These are phyloP conservation scores for Acronicta leporina DNA, from an alignment of 2,888 invertebrate genomes.

Conservation along the genomic window DNA sequence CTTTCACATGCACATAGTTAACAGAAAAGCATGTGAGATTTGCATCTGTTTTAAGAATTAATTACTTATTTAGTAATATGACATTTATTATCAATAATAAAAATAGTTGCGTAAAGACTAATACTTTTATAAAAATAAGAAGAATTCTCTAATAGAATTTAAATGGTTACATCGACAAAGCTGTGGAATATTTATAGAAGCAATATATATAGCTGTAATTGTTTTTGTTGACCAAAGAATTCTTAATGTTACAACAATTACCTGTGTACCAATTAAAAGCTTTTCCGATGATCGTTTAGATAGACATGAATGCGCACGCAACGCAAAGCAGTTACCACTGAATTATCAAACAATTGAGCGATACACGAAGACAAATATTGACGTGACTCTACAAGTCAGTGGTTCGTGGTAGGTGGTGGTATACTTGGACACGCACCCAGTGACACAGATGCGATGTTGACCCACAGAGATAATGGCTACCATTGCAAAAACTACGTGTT, in stretches of 20 bases:
- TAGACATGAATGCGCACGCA: constrained; percentile 9
- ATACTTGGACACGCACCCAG: constrained; percentile 50
- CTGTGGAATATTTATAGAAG: neutral
- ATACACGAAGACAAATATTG: constrained; percentile 33
- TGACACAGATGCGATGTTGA: constrained; percentile 64
- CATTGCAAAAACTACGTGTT: constrained; percentile 58
- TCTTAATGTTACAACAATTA: constrained; percentile 5
- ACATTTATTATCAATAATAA: constrained; percentile 14
- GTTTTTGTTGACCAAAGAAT: neutral
- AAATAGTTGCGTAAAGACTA: constrained; percentile 13
- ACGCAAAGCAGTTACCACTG: constrained; percentile 2
- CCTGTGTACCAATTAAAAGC: constrained; percentile 12
- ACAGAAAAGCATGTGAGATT: neutral
- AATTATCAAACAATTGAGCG: constrained; percentile 30
- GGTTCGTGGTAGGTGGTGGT: constrained; percentile 29
- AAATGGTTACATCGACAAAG: constrained; percentile 6
- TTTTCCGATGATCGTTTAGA: constrained; percentile 14
- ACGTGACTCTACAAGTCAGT: constrained; percentile 24
- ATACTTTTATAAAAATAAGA: constrained; percentile 25
- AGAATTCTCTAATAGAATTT: constrained; percentile 21
- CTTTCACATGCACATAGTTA: too few species aligned
- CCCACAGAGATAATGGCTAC: constrained; percentile 61
- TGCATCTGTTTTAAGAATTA: neutral
- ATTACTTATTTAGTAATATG: neutral
- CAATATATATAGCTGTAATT: neutral